Percentiles rank a stretch among this genome's conserved stretches.
phyloP scores from a whole-genome alignment of 2,888 invertebrate genomes.

The Chrysopilus asiliformis region DNA sequence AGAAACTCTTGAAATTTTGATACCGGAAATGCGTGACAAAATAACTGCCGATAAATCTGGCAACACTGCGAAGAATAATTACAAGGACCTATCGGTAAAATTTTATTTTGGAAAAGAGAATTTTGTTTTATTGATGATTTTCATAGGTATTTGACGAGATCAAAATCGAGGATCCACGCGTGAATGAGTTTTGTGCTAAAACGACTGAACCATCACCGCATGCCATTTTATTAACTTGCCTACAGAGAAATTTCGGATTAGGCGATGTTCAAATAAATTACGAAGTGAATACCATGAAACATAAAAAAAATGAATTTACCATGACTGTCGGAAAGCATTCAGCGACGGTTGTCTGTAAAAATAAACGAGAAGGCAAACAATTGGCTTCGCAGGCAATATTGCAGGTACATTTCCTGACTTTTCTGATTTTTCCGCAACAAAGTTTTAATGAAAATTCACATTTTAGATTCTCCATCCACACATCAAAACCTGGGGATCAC shows the following conservation, averaged over 20 bases:
- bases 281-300: slow-evolving; percentile 73
- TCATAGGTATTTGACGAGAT: slow-evolving; percentile 80
- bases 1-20: slow-evolving; percentile 77
- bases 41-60: slow-evolving; percentile 45
- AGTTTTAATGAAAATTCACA: slow-evolving; percentile 1
- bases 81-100: slow-evolving; percentile 40
- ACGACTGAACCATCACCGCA: slow-evolving; percentile 93
- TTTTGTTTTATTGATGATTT: slow-evolving; percentile 5
- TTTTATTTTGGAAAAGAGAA: background rate
- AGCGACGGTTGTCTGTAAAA: slow-evolving; percentile 84
- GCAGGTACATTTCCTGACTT: slow-evolving; percentile 52
- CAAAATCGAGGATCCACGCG: slow-evolving; percentile 83
- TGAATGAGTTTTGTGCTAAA: slow-evolving; percentile 89
- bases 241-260: slow-evolving; percentile 84
- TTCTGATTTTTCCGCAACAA: background rate
- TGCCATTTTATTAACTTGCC: slow-evolving; percentile 80
- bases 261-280: slow-evolving; percentile 79
- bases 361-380: slow-evolving; percentile 94
- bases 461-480: slow-evolving; percentile 79
- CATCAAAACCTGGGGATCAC: slow-evolving; percentile 86
- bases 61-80: slow-evolving; percentile 30
- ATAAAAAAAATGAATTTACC: slow-evolving; percentile 85
- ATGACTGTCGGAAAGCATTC: slow-evolving; percentile 90
- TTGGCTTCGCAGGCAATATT: slow-evolving; percentile 88
- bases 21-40: slow-evolving; percentile 82